Evolutionary conservation across 2,797 vertebrate species (phyloP), one percentile per base, ranked within the genome.

Genomic region (Poeciliopsis presidionis): DNA sequence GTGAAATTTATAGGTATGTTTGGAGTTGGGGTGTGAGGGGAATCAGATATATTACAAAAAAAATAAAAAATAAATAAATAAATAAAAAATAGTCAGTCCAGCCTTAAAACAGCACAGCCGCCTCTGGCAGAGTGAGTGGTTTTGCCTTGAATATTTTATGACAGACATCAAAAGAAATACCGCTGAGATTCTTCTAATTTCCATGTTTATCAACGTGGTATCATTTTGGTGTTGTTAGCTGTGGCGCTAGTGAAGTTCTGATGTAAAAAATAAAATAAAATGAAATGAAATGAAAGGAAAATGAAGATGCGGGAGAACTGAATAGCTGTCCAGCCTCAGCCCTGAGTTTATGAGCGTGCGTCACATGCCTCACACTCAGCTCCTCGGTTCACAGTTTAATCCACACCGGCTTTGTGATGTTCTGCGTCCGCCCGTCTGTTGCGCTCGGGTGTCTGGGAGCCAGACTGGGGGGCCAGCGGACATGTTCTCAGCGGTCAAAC

Each of bases 401-500:
- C 84, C 80, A 76, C 84, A 45, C 43, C 5, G 77, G 72, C 75
- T 41, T 36, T 55, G 86, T 75, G 74, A 83, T 79, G 87, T 84
- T 87, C 72, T 11, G 61, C n/a, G 77, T 84, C 83, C 71, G 84
- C 28, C 73, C 41, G 18, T 86, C 90, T 86, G 91, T 83, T 87
- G 86, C 80, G 73, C 89, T 83, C 89, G 85, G 80, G 85, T 88
- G 88, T 87, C 85, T 80, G 82, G 84, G 79, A 89, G 84, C 76
- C 41, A 72, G 71, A 85, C 85, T 78, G 85, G 78, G 77, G 72
- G 79, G 18, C 86, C 81, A 53, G 87, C 57, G 53, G 85, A 90
- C 89, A 85, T 59, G 89, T 85, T 88, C 86, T 77, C 90, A 90
- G 47, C 69, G 83, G 88, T 91, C 88, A 89, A 90, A 91, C 86